phyloP scores from a whole-genome alignment of 2,113 vertebrate species.

The Misgurnus anguillicaudatus region DNA sequence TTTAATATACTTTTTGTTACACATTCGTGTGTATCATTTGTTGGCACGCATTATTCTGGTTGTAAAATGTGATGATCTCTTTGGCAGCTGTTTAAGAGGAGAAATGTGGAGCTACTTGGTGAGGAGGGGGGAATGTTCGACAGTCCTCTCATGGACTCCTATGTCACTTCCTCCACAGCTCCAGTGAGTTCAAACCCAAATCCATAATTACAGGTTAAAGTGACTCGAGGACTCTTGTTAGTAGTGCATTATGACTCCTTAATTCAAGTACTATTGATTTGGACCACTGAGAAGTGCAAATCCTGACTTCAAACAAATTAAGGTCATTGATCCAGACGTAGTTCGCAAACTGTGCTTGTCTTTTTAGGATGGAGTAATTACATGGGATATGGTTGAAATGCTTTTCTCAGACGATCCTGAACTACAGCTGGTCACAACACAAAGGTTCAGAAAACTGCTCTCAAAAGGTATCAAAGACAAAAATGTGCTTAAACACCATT shows the following conservation, averaged over 20 bases:
- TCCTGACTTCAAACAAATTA: not conserved
- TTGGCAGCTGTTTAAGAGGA: slow-evolving; percentile 92
- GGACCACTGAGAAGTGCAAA: not conserved
- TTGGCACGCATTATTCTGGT: too few relatives aligned
- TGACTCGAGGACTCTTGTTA: slow-evolving; percentile 11
- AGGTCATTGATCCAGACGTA: not conserved
- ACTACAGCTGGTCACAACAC: slow-evolving; percentile 91
- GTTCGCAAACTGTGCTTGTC: not conserved
- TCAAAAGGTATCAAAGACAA: slow-evolving; percentile 85
- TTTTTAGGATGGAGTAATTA: slow-evolving; percentile 92
- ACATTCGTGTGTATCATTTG: too few relatives aligned
- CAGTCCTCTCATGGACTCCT: slow-evolving; percentile 88
- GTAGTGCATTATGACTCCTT: slow-evolving; percentile 10
- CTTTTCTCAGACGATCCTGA: slow-evolving; percentile 96
- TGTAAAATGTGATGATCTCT: not conserved
- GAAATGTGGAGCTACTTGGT: slow-evolving; percentile 92
- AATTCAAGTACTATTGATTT: slow-evolving; percentile 32
- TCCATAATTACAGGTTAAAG: not conserved
- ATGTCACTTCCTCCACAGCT: slow-evolving; percentile 78
- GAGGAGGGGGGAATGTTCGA: slow-evolving; percentile 92
- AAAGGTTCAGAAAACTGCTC: slow-evolving; percentile 96
- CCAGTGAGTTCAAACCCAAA: slow-evolving; percentile 75
- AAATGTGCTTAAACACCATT: not conserved
- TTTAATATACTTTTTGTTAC: too few relatives aligned
- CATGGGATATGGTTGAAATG: slow-evolving; percentile 97